These are phyloP conservation scores for Pteromalus puparum DNA, from an alignment of 1,140 invertebrate species.

Conservation along the genomic window DNA sequence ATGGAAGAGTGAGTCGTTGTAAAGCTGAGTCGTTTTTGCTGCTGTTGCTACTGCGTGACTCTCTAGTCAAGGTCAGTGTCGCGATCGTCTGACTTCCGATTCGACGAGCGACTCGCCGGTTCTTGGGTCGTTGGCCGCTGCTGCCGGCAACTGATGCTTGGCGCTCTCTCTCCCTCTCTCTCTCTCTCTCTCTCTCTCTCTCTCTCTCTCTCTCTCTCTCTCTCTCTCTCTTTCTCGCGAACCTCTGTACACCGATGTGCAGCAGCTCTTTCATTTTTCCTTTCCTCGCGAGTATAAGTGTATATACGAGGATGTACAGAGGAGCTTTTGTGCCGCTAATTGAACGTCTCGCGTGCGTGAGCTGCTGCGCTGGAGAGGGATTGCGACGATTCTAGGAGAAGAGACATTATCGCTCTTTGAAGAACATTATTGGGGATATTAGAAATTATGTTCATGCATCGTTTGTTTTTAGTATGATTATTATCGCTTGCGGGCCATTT, in stretches of 20 bases:
- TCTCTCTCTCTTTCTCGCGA: neutral
- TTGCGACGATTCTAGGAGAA: too few relatives aligned
- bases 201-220: too few relatives aligned
- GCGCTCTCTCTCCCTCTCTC: neutral
- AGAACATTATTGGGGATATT: too few relatives aligned
- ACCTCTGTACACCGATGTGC: neutral
- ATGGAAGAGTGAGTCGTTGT: neutral
- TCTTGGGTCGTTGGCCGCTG: slow-evolving; percentile 16
- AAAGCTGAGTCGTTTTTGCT: slow-evolving; percentile 1
- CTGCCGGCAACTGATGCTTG: too few relatives aligned
- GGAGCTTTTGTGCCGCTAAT: neutral
- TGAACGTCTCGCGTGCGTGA: neutral
- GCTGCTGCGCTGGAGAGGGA: too few relatives aligned
- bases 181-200: neutral
- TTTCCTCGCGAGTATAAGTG: neutral
- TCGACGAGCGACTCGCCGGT: slow-evolving; percentile 1
- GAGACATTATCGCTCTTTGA: too few relatives aligned
- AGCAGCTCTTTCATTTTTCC: neutral
- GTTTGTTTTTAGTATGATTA: too few relatives aligned
- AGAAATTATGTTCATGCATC: too few relatives aligned
- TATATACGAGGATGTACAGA: slow-evolving; percentile 4
- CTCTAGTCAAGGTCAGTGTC: slow-evolving; percentile 10
- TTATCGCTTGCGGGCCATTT: too few relatives aligned
- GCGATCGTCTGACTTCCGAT: slow-evolving; percentile 20
- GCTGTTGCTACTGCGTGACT: neutral